Evolutionary conservation across 2,113 vertebrate genomes (phyloP), one percentile per base, ranked within the genome.

Genomic region (Connochaetes taurinus): DNA sequence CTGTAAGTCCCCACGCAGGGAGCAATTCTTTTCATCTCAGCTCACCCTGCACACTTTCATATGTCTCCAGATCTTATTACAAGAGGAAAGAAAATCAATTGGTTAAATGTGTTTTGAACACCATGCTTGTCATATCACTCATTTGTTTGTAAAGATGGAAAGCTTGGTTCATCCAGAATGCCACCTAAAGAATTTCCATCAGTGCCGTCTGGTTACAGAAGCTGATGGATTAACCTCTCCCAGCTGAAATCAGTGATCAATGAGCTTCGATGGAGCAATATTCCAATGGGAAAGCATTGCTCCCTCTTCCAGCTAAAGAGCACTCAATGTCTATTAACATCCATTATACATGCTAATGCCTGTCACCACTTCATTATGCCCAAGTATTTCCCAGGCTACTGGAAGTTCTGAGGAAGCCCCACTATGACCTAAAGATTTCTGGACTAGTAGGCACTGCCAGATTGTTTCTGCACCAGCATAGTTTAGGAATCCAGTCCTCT

Each of bases 1-100:
- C 97, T 83, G 11, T 97, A 92, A 3, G 81, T 97, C 97, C 97
- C 14, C 6, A 84, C 92, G 97, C 97, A 98, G 12, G 95, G 94
- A 98, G 97, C 98, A 98, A 98, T 98, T 98, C 98, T 98, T 99
- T 99, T 99, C 97, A 98, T 98, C 98, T 98, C 95, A 96, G 98
- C 98, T 98, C 97, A 94, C 71, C 96, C 98, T 98, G 98, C 89
- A 1, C 92, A 95, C 98, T 98, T 99, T 99, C 99, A 99, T 99
- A 99, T 98, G 99, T 99, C 99, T 99, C 99, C 98, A 99, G 99
- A 99, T 99, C 99, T 99, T 99, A 99, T 99, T 99, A 99, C 98
- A 99, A 99, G 98, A 98, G 97, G 99, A 99, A 99, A 99, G 99
- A 99, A 99, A 99, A 99, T 99, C 99, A 99, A 99, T 99, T 99